These are phyloP conservation scores for Takifugu ocellatus DNA, from an alignment of 2,797 vertebrate genomes.

Conservation along the genomic window DNA sequence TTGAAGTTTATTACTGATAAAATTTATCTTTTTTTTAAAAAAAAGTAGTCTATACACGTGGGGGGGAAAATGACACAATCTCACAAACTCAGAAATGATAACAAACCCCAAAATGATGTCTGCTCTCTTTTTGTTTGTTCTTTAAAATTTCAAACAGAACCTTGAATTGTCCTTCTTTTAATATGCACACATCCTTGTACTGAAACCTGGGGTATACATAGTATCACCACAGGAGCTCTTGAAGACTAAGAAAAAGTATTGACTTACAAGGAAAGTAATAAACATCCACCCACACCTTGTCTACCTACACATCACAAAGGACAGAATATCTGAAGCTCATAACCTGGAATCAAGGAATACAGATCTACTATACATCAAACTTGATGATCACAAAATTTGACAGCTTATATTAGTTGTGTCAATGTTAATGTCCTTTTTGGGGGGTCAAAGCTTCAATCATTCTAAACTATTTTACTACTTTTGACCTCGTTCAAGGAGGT, in stretches of 20 bases:
- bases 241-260: slow-evolving; percentile 55
- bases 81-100: too few relatives aligned
- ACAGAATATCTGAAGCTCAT: slow-evolving; percentile 49
- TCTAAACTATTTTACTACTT: too few relatives aligned
- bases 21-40: too few relatives aligned
- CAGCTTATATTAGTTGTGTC: slow-evolving; percentile 53
- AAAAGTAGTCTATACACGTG: too few relatives aligned
- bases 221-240: slow-evolving; percentile 48
- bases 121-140: too few relatives aligned
- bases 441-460: not conserved
- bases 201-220: slow-evolving; percentile 58
- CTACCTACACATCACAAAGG: slow-evolving; percentile 59
- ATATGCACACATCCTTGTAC: slow-evolving; percentile 16
- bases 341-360: slow-evolving; percentile 44
- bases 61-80: too few relatives aligned
- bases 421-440: slow-evolving; percentile 25
- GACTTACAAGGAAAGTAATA: slow-evolving; percentile 60
- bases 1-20: too few relatives aligned
- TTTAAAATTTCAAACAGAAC: too few relatives aligned
- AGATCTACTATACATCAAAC: too few relatives aligned
- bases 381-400: slow-evolving; percentile 19
- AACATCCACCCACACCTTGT: slow-evolving; percentile 69
- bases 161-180: not conserved
- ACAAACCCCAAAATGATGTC: too few relatives aligned
- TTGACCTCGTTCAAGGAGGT: too few relatives aligned